These are phyloP conservation scores for Sipha flava DNA, from an alignment of 1,140 invertebrate genomes.

Conservation along the genomic window DNA sequence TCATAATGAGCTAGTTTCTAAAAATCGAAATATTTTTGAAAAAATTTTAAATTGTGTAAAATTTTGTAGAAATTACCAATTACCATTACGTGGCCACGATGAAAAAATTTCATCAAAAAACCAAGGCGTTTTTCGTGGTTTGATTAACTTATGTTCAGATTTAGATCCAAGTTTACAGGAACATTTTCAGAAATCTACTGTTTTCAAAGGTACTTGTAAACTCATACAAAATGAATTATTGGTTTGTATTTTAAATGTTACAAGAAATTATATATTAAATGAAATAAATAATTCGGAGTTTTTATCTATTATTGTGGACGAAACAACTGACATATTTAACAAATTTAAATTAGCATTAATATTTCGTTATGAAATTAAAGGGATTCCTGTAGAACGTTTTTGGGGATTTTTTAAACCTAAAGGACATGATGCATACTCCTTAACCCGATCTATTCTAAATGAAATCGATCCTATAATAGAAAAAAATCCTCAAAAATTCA, in stretches of 20 bases:
- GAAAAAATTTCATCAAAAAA: slow-evolving; percentile 37
- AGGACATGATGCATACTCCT: background rate
- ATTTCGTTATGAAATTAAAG: slow-evolving; percentile 2
- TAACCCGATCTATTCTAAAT: background rate
- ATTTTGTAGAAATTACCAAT: slow-evolving; percentile 41
- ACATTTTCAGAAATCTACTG: slow-evolving; percentile 38
- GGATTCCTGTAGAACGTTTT: slow-evolving; percentile 16
- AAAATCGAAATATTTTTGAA: background rate
- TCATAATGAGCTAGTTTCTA: background rate
- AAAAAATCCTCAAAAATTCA: slow-evolving; percentile 29
- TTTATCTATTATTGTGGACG: slow-evolving; percentile 38
- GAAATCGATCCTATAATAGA: background rate
- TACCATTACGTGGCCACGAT: slow-evolving; percentile 39
- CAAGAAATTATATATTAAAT: no score
- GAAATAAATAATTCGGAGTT: background rate
- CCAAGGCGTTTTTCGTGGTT: slow-evolving; percentile 33
- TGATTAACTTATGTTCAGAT: slow-evolving; percentile 32
- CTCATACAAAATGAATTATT: background rate
- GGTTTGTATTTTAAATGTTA: background rate
- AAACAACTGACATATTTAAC: slow-evolving; percentile 40
- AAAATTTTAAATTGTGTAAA: background rate
- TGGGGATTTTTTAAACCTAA: background rate
- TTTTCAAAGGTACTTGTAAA: background rate
- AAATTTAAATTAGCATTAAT: slow-evolving; percentile 35
- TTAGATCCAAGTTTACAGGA: slow-evolving; percentile 39